phyloP scores from a whole-genome alignment of 2,113 vertebrate species.

The Chrysochloris asiatica region DNA sequence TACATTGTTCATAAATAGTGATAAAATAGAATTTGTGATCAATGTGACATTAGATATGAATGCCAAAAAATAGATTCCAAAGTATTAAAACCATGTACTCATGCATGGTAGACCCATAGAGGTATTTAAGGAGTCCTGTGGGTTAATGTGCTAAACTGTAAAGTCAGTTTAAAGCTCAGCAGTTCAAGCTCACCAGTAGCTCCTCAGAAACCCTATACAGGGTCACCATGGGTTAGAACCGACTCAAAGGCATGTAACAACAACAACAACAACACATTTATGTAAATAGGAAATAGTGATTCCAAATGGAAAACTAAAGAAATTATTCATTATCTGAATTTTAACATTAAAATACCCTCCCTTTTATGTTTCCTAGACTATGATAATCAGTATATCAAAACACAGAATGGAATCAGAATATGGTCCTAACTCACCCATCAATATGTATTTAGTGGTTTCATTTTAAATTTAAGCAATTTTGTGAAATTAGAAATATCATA shows the following conservation, averaged over 20 bases:
- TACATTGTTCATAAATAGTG: neutral
- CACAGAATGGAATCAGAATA: neutral
- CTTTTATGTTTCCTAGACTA: neutral
- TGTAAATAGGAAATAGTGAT: neutral
- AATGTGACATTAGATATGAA: neutral
- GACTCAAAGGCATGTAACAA: no score
- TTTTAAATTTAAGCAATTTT: constrained; percentile 5
- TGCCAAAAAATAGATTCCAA: neutral
- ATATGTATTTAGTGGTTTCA: neutral
- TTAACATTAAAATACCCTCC: neutral
- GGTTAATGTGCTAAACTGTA: no score
- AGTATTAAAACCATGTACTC: rapidly evolving
- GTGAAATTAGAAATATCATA: neutral
- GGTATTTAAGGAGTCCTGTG: neutral
- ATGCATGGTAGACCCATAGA: neutral
- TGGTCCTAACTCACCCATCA: neutral
- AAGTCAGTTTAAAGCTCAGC: no score
- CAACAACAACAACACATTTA: no score
- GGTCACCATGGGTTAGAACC: no score
- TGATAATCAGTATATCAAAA: neutral
- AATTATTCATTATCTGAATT: neutral
- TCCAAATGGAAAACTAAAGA: neutral
- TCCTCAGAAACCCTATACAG: no score
- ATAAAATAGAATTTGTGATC: neutral
- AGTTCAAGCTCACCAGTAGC: no score